Conservation (phyloP, 92 coral and sea anemone species). For the Anthopleura xanthogrammica region DNA sequence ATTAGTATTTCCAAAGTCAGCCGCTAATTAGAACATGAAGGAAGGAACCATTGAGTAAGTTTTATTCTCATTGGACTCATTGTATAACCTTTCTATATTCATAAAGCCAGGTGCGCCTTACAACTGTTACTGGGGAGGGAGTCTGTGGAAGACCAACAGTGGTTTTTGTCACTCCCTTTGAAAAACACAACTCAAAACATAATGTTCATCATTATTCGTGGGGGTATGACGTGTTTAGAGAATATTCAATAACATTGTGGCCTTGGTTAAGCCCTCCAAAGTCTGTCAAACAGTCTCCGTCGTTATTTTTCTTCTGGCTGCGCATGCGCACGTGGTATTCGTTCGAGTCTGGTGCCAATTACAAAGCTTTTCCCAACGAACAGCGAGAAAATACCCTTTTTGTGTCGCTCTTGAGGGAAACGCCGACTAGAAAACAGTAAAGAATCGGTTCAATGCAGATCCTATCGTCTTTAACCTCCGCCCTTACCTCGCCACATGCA, state of each 20-base stretch:
- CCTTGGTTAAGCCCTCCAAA: constrained; percentile 16
- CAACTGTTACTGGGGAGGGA: constrained; percentile 84
- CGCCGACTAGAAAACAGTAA: constrained; percentile 16
- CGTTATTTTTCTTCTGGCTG: constrained; percentile 17
- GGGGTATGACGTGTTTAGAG: constrained; percentile 36
- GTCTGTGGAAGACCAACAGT: constrained; percentile 50
- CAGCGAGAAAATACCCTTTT: constrained; percentile 27
- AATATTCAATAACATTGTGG: constrained; percentile 39
- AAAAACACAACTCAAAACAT: constrained; percentile 39
- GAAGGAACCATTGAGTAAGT: constrained; percentile 52
- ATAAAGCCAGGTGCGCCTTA: constrained; percentile 67
- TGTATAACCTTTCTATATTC: constrained; percentile 48
- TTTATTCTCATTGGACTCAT: constrained; percentile 63
- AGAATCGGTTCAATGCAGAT: not conserved
- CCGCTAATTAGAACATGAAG: constrained; percentile 83
- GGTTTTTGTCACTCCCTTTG: constrained; percentile 23
- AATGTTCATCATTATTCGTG: constrained; percentile 36
- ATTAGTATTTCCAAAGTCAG: constrained; percentile 68
- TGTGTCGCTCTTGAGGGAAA: constrained; percentile 2
- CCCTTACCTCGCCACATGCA: constrained; percentile 41
- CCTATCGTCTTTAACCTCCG: not conserved
- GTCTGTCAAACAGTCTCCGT: constrained; percentile 17
- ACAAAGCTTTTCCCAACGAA: constrained; percentile 19
- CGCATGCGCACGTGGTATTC: constrained; percentile 84
- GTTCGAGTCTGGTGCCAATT: not conserved